Percentiles rank a stretch among this genome's conserved stretches.
phyloP scores from a whole-genome alignment of 2,113 vertebrate genomes.

The Chaenocephalus aceratus region DNA sequence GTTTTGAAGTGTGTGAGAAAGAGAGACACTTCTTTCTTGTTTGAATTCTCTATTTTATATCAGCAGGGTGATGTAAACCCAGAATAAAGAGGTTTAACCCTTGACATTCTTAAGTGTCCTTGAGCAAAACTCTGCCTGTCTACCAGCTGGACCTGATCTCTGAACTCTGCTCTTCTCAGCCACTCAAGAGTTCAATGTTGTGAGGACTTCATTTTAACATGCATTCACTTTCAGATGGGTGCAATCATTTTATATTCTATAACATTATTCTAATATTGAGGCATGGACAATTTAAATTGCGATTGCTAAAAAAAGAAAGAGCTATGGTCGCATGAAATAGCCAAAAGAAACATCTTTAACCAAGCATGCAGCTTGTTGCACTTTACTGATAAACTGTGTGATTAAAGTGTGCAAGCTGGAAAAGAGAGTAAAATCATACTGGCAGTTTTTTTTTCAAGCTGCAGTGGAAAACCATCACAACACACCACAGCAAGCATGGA shows the following conservation, averaged over 20 bases:
- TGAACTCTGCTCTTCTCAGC: slow-evolving; percentile 5
- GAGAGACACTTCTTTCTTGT: not conserved
- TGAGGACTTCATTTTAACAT: not conserved
- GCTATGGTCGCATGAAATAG: not conserved
- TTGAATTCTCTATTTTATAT: not conserved
- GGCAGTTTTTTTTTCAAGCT: too few relatives aligned
- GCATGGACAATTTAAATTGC: not conserved
- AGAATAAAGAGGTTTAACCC: not conserved
- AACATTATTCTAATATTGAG: not conserved
- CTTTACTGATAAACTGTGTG: too few relatives aligned
- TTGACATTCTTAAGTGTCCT: slow-evolving; percentile 5
- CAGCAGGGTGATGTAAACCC: not conserved
- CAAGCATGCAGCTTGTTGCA: too few relatives aligned
- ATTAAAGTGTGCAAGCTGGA: too few relatives aligned
- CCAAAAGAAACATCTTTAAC: too few relatives aligned
- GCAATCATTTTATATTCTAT: not conserved
- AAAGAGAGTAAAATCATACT: too few relatives aligned
- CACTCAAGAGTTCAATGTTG: slow-evolving; percentile 4
- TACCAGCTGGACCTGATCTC: slow-evolving; percentile 20
- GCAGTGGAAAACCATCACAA: not conserved
- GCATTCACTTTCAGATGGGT: not conserved
- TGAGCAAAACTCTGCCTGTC: slow-evolving; percentile 15
- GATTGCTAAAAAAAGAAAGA: not conserved
- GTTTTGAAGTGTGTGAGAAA: not conserved
- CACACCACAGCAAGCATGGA: slow-evolving; percentile 3